Evolutionary conservation across 2,888 invertebrate species (phyloP), one percentile per base, ranked within the genome.

Genomic region (Lobophora halterata): DNA sequence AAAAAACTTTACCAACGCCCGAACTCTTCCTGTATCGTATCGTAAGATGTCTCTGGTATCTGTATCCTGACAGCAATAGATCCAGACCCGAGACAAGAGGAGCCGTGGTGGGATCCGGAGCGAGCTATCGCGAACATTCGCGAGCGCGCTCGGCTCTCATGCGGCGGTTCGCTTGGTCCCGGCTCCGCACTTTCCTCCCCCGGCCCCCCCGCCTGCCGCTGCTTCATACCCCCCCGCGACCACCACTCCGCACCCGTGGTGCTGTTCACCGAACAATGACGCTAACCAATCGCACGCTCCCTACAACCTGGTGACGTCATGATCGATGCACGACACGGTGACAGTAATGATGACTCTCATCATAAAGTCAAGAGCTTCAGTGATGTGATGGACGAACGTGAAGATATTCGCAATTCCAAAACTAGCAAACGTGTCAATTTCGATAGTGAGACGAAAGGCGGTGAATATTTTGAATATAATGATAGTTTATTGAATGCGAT

Each of bases 221-320:
- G 86, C 61, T 81, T 86, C 64, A 76, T 78, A 13, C 79, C 81
- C 20, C 80, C 65, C 1, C 49, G 82, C 21, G 83, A 79, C 59
- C 89, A 89, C 52, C 83, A 90, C 61, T 91, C 91, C 0, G 91
- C 90, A 2, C 91, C 91, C 0, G 88, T 79, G n/a, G 90, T 91
- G 14, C 80, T 89, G 8, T 91, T 91, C 68, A 89, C 88, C 60
- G 89, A 85, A n/a, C 80, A 85, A 65, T 82, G 83, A 83, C 79
- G 70, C 57, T 81, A 82, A 81, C 81, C 3, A 38, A 27, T 12
- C 31, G n/a, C 20, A 19, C 36, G 12, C n/a, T 43, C 36, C 12
- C 21, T 21, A 30, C 21, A 13, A 10, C 3, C 3, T 11, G 10
- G 21, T 20, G 39, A 27, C 19, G 25, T 41, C 24, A 18, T 6